Evolutionary conservation across 1,140 invertebrate species (phyloP), one percentile per base, ranked within the genome.

Genomic region (Drosophila takahashii): DNA sequence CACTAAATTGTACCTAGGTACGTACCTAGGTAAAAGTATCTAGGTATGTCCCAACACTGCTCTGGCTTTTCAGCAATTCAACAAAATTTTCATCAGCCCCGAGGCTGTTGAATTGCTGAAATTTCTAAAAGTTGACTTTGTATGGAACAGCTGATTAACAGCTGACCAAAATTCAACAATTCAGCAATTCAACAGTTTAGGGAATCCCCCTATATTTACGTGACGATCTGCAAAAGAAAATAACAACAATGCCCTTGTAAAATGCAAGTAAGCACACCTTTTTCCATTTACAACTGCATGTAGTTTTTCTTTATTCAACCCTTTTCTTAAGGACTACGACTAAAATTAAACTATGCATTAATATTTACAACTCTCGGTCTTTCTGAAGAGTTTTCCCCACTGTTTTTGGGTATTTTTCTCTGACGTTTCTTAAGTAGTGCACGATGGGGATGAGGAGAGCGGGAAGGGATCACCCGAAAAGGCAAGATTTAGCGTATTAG

Each of bases 271-370:
- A 70, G 27, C 1, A 3, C 9, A 7, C 4, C 2, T 4, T 15
- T 26, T 37, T 16, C 29, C 0, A 53, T 27, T 29, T 62, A 44
- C 44, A 75, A 75, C 37, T 75, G 45, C 52, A 76, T 47, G 26
- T 56, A 50, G 59, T 48, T 64, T 58, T 71, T 73, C 59, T 77
- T 85, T 85, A 59, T 74, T 74, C 50, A 83, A 73, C 72, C 64
- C 42, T 45, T 67, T 64, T 65, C 66, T 85, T 77, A 83, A 42
- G 52, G 37, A 59, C 60, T 69, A 74, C 37, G 57, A 73, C 61
- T 83, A 79, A 73, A 51, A 61, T 42, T 60, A 83, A 79, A 51
- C 58, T 69, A 62, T 77, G 44, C 37, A 36, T 59, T 72, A 71
- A 72, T 72, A 83, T 78, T 36, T 83, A 74, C 79, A 83, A 73